phyloP scores from a whole-genome alignment of 53 echinoderm and acorn worm species.

The Echinarachnius parma region DNA sequence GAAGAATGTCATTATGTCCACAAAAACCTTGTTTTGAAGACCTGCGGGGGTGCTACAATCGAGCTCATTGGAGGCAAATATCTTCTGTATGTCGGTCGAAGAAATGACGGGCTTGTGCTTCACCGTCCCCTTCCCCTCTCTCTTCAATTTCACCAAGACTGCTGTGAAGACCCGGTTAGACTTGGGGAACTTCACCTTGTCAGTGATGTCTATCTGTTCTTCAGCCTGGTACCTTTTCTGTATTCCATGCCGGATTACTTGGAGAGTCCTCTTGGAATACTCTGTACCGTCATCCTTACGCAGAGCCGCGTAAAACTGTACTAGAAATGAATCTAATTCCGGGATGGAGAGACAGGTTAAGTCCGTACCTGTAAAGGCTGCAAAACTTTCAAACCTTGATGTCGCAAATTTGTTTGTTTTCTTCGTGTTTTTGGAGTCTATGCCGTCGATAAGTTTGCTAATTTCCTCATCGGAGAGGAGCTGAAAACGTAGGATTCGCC shows the following conservation, averaged over 20 bases:
- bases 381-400: slow-evolving; percentile 10
- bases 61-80: slow-evolving; percentile 35
- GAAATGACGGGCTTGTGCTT: slow-evolving; percentile 45
- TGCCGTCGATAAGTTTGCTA: slow-evolving; percentile 13
- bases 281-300: slow-evolving; percentile 14
- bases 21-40: slow-evolving; percentile 54
- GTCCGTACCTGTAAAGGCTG: slow-evolving; percentile 26
- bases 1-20: slow-evolving; percentile 49
- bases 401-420: slow-evolving; percentile 14
- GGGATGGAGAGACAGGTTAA: slow-evolving; percentile 1
- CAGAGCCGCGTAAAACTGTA: slow-evolving; percentile 2
- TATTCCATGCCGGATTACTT: slow-evolving; percentile 2
- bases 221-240: slow-evolving; percentile 6
- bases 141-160: slow-evolving; percentile 37
- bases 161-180: slow-evolving; percentile 39
- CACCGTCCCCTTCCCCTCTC: slow-evolving; percentile 44
- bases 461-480: slow-evolving; percentile 29
- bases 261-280: slow-evolving; percentile 14
- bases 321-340: slow-evolving; percentile 10
- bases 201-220: slow-evolving; percentile 1
- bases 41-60: slow-evolving; percentile 42
- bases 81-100: slow-evolving; percentile 48
- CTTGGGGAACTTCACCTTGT: slow-evolving; percentile 13
- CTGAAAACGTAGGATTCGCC: too few species aligned
- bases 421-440: slow-evolving; percentile 3